Evolutionary conservation across 1,140 invertebrate genomes (phyloP), one percentile per base, ranked within the genome.

Genomic region (Aphaenogaster rudis): DNA sequence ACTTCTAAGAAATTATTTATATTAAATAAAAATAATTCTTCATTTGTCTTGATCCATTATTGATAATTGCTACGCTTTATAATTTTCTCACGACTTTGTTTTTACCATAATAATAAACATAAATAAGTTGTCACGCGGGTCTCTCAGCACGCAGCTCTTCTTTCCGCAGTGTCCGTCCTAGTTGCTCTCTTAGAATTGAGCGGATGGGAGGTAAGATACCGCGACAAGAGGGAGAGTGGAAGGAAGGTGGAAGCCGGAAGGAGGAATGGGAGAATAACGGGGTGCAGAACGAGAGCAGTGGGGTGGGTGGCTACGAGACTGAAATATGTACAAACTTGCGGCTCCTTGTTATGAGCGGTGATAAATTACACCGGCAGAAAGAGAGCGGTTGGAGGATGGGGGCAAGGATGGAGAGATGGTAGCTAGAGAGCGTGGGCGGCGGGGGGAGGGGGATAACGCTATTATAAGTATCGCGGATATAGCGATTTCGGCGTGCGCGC

Each of bases 271-370:
- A 42, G 57, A 42, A 87, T 50, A 69, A 54, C 63, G 9, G 77
- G 80, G 85, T 71, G 61, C 57, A 52, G 88, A 82, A 81, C 54
- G 78, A 54, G 79, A 86, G 74, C 57, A 54, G 76, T 45, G 63
- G 79, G 74, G 80, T 64, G 77, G 84, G 87, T 80, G 77, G 80
- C 57, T 87, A 87, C 88, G 82, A 86, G 84, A 67, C 88, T 93
- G 93, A 93, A 93, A 93, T 94, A 94, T 94, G 93, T 93, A 93
- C 88, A 93, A 94, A 93, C 93, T 94, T 93, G 92, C 89, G 92
- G 90, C 89, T 93, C 90, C 92, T 93, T 94, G 93, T 94, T 94
- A 94, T 91, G 92, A 93, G 91, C 91, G 90, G 91, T 94, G 93
- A 94, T 94, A 94, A 93, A 94, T 94, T 93, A 94, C 90, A 79